Percentiles rank a stretch among this genome's conserved stretches.
phyloP scores from a whole-genome alignment of 1,140 invertebrate species.

The Pseudomyrmex dendroicus region DNA sequence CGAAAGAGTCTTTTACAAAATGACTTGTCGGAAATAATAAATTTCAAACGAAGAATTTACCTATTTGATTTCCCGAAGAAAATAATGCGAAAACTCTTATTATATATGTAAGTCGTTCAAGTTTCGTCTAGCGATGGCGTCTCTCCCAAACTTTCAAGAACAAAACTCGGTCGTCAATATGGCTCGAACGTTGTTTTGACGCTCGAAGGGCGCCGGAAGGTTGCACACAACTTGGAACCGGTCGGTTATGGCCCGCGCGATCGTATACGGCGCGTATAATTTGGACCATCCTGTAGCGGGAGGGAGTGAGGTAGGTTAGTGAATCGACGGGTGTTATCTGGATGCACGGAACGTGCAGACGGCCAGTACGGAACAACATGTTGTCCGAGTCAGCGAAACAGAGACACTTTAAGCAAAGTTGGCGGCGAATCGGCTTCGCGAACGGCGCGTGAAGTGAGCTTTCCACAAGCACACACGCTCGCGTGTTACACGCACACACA shows the following conservation, averaged over 20 bases:
- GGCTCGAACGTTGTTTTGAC: not conserved
- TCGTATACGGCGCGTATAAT: conserved; percentile 47
- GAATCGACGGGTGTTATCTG: conserved; percentile 80
- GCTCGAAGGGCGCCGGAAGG: not conserved
- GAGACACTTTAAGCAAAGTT: conserved; percentile 71
- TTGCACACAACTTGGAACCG: not conserved
- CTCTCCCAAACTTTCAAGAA: not conserved
- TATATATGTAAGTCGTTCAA: too few species aligned
- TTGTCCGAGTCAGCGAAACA: conserved; percentile 77
- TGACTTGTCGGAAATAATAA: too few species aligned
- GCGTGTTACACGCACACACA: not conserved
- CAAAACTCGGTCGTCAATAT: not conserved
- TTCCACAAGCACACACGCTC: conserved; percentile 14
- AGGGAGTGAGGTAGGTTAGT: conserved; percentile 80
- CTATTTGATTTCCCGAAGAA: too few species aligned
- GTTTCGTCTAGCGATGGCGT: too few species aligned
- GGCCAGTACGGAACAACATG: conserved; percentile 78
- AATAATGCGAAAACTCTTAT: too few species aligned
- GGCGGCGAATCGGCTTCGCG: conserved; percentile 62
- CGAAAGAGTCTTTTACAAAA: too few species aligned
- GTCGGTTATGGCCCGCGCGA: not conserved
- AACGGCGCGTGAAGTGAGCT: conserved; percentile 55
- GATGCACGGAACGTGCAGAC: conserved; percentile 77
- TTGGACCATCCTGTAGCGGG: conserved; percentile 76
- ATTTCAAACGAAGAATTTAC: too few species aligned